Percentiles rank a stretch among this genome's conserved stretches.
These are phyloP conservation scores for Ornithoptera priamus DNA, from an alignment of 2,888 invertebrate genomes.

Conservation along the genomic window DNA sequence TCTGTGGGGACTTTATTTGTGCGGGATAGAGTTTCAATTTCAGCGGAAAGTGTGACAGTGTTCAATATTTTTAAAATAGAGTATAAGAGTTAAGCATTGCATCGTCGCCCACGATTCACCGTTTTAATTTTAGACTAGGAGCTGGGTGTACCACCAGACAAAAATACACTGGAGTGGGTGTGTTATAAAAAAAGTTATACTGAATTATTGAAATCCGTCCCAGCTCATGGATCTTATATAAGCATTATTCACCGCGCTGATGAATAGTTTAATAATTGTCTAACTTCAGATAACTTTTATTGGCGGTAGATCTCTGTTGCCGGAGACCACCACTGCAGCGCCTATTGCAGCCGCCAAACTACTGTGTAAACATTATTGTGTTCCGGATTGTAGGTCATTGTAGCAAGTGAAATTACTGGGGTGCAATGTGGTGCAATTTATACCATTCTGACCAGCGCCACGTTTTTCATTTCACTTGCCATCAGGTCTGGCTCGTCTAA, in stretches of 20 bases:
- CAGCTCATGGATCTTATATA: conserved; percentile 3
- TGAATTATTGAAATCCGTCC: conserved; percentile 11
- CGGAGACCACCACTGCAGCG: no score
- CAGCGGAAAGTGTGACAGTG: neutral
- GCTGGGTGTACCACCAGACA: conserved; percentile 16
- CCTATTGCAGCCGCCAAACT: no score
- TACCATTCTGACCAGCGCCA: no score
- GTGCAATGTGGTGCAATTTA: no score
- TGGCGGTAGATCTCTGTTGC: no score
- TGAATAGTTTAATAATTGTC: neutral
- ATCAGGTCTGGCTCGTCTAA: no score
- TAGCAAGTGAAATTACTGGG: no score
- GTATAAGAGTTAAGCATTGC: conserved; percentile 24
- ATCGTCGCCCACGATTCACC: conserved; percentile 23
- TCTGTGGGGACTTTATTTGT: neutral
- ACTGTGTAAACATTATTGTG: no score
- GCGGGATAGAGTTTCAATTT: neutral
- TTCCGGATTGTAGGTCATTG: no score
- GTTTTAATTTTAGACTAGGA: conserved; percentile 25
- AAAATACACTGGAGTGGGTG: conserved; percentile 15
- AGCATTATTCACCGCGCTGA: neutral
- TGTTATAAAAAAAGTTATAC: conserved; percentile 16
- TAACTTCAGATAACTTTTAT: no score
- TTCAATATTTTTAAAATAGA: conserved; percentile 21
- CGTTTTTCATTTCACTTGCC: no score